Conservation (phyloP, 2,113 vertebrate species). For the Thalassoma bifasciatum region DNA sequence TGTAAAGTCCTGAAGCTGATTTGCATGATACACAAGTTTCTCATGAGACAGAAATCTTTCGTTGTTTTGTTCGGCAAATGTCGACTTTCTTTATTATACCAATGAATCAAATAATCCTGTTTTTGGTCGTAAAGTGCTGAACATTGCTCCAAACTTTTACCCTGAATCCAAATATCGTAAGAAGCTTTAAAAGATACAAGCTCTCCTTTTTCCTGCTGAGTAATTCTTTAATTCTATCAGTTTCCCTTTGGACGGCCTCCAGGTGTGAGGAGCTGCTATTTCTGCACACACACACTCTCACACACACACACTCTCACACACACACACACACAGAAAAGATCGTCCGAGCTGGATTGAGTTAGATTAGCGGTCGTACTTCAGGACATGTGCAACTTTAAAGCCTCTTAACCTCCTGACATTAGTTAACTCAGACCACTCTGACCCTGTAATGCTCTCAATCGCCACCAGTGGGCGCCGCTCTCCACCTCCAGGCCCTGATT, state of each 20-base stretch:
- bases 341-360: constrained; percentile 7
- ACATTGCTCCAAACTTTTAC: neutral
- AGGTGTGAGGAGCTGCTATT: neutral
- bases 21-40: too few relatives aligned
- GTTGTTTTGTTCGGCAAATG: too few relatives aligned
- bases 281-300: constrained; percentile 1
- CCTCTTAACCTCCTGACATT: constrained; percentile 5
- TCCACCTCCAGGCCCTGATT: neutral
- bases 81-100: too few relatives aligned
- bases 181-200: neutral
- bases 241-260: constrained; percentile 6
- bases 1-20: too few relatives aligned
- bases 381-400: constrained; percentile 26
- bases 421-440: neutral
- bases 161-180: neutral
- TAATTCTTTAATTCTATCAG: neutral
- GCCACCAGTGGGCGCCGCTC: constrained; percentile 53
- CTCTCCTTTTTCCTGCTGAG: neutral
- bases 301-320: constrained; percentile 8
- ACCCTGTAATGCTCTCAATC: neutral
- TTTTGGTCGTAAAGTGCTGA: neutral
- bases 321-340: neutral
- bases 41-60: too few relatives aligned
- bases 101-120: too few relatives aligned
- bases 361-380: constrained; percentile 24